Base-by-base conservation (phyloP, 2,113 vertebrate genomes). In the Pterocles burchelli region DNA sequence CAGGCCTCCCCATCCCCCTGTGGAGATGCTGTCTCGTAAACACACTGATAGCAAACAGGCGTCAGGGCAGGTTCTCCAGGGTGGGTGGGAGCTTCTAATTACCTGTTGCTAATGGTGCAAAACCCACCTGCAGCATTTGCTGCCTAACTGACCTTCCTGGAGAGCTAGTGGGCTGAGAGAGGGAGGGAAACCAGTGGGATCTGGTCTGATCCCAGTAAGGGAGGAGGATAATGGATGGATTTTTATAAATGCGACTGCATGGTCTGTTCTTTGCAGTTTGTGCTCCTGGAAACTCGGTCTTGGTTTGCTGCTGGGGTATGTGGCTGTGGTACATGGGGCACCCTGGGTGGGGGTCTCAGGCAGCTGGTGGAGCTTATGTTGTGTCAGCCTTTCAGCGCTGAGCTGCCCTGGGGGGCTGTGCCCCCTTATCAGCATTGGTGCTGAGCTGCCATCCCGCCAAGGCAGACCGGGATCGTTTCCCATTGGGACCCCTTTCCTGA, bases 1-100 rank as follows among this genome's bases (percentile, higher is more conserved):
- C 73, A 55, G 84, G 41, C 52, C 28, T 92, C 75, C 34, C 77
- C 48, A 24, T 62, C 13, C 62, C 49, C 65, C 89, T 29, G 63
- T 29, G 91, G 82, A 92, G 83, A 52, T 70, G 88, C 85, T 75
- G 81, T 49, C 59, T 90, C 36, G 58, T 66, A 90, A 83, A 83
- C 70, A 49, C 9, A 52, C 76, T 51, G 84, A 58, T 51, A 93
- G 81, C 73, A 80, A 88, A 78, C 73, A 65, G 10, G 34, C 1
- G 1, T 36, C 57, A 33, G 54, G 81, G 66, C 36, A 78, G 48
- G 36, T 75, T 92, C 74, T 51, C 33, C 1, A 12, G 70, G 67
- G 43, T 58, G 80, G 51, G 63, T 78, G 59, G 89, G 67, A 71
- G 52, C 55, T 88, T 68, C 68, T 24, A 83, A 8, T 63, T 71